Conservation (phyloP, 2,113 vertebrate genomes). For the Lophura nycthemera region DNA sequence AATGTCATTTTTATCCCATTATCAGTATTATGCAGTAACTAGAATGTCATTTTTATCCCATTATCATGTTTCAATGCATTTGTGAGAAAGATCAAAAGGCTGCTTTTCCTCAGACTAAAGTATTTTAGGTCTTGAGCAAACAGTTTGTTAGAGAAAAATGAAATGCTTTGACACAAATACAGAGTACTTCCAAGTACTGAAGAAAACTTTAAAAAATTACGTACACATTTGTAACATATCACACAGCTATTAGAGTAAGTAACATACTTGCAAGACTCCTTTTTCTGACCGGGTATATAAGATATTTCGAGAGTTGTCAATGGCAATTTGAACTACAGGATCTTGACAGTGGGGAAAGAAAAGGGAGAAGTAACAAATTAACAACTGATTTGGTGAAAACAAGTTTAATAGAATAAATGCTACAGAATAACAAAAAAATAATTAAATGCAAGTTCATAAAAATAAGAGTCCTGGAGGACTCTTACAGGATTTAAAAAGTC, state of each 20-base stretch:
- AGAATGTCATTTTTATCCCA: background rate
- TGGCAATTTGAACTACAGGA: slow-evolving; percentile 93
- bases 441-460: background rate
- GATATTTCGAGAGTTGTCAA: slow-evolving; percentile 93
- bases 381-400: background rate
- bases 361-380: background rate
- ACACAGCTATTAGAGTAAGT: background rate
- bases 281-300: slow-evolving; percentile 95
- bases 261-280: slow-evolving; percentile 91
- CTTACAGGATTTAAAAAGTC: background rate
- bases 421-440: background rate
- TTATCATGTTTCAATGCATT: background rate
- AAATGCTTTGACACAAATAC: background rate
- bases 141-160: background rate
- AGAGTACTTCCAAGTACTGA: background rate
- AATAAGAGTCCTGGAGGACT: background rate
- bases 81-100: background rate
- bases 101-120: background rate
- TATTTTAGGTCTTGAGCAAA: background rate
- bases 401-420: background rate
- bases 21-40: background rate
- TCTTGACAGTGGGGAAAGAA: slow-evolving; percentile 71
- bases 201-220: background rate
- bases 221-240: background rate
- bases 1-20: no score